phyloP scores from a whole-genome alignment of 2,797 vertebrate species.

The Pogoniulus pusillus region DNA sequence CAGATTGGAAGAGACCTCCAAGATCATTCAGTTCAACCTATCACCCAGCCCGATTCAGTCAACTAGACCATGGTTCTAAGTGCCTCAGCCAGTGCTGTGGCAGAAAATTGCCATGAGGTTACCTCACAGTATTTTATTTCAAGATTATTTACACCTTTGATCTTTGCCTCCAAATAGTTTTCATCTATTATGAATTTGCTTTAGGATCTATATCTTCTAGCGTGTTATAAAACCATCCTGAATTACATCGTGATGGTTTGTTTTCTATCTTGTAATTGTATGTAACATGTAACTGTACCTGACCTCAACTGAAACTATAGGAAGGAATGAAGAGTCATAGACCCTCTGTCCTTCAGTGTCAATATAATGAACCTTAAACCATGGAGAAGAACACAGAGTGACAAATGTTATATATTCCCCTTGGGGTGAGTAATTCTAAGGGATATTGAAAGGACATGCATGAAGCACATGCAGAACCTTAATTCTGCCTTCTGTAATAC shows the following conservation, averaged over 20 bases:
- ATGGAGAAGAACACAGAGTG: not conserved
- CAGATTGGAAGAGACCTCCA: no score
- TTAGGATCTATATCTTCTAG: not conserved
- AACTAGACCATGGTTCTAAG: no score
- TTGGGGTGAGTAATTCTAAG: not conserved
- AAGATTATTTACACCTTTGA: not conserved
- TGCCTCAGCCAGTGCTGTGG: no score
- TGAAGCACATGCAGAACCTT: not conserved
- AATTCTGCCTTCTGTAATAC: not conserved
- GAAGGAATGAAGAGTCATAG: not conserved
- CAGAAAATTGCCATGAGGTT: not conserved
- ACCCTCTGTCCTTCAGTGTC: not conserved
- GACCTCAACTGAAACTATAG: not conserved
- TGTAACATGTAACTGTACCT: not conserved
- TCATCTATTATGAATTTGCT: not conserved
- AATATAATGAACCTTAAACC: not conserved
- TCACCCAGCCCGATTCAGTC: no score
- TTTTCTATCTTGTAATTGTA: conserved; percentile 19
- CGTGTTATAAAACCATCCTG: not conserved
- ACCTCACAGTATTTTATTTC: conserved; percentile 3
- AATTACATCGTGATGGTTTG: conserved; percentile 25
- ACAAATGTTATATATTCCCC: not conserved
- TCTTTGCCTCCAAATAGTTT: not conserved
- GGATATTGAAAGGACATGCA: not conserved
- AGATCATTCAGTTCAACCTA: no score